Percentiles rank a stretch among this genome's conserved stretches.
These are phyloP conservation scores for Morpho achilles DNA, from an alignment of 2,888 invertebrate genomes.

Conservation along the genomic window DNA sequence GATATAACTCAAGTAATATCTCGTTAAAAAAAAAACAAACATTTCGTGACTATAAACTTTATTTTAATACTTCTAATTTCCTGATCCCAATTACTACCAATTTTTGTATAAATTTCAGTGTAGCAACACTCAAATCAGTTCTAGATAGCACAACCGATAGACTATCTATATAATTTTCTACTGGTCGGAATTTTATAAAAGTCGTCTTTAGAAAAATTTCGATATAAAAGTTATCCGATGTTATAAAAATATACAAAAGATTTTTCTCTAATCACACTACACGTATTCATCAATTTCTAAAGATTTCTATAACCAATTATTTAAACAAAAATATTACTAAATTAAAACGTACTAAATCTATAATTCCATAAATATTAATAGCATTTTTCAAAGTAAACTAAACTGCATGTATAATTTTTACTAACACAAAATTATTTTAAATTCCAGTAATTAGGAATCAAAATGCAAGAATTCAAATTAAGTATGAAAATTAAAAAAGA, in stretches of 20 bases:
- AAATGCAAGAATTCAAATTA: no score
- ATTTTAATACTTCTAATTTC: constrained; percentile 9
- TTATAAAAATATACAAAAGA: constrained; percentile 46
- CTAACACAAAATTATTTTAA: no score
- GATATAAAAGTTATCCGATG: constrained; percentile 36
- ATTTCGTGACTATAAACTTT: neutral
- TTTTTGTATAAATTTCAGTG: constrained; percentile 21
- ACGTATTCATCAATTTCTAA: neutral
- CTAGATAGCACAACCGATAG: constrained; percentile 35
- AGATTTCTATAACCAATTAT: neutral
- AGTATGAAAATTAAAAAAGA: no score
- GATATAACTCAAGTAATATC: no score
- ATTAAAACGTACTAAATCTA: neutral
- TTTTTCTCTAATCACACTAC: constrained; percentile 26
- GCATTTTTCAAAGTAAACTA: no score
- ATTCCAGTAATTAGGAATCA: no score
- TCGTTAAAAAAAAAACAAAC: neutral
- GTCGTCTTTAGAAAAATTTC: constrained; percentile 33
- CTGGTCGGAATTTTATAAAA: constrained; percentile 30
- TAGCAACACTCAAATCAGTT: constrained; percentile 33
- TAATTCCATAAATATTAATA: no score
- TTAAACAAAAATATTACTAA: neutral
- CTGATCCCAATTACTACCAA: constrained; percentile 14
- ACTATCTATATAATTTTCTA: constrained; percentile 27
- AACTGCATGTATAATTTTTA: no score